Evolutionary conservation across 2,797 vertebrate species (phyloP), one percentile per base, ranked within the genome.

Genomic region (Antennarius maculatus): DNA sequence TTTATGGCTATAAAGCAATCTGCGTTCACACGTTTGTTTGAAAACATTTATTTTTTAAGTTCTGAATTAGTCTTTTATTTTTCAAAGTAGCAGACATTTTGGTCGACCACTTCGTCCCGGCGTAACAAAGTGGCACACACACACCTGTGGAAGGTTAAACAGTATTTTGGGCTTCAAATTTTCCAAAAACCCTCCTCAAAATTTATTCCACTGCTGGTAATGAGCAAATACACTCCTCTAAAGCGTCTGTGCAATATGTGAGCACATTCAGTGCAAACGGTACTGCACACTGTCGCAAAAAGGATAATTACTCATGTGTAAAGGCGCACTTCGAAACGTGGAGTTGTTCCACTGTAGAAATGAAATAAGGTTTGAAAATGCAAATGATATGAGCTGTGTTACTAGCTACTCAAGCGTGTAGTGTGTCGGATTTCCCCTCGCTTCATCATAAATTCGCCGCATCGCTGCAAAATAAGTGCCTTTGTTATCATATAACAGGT

Each of bases 401-500:
- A 9, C 14, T 43, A 16, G 7, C n/a, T 54, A 42, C 23, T 6
- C 18, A 54, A 42, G 61, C 23, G 23, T 23, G 23, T 65, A 3
- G 71, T 43, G 72, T 48, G 60, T 15, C 17, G 62, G 34, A 6
- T 28, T 57, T 47, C 5, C 37, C 27, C 1, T 58, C 28, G 37
- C 31, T 6, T 6, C 15, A 10, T 42, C 28, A 11, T 52, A 9
- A 41, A 6, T 45, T 59, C 29, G 47, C 52, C 17, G 60, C 71
- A 70, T 53, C 29, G 63, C 76, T 68, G 71, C 70, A 53, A 76
- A 55, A 43, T 54, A 77, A 64, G 73, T 76, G 85, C 51, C 81
- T 84, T 89, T 88, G 89, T 90, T 89, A 73, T 81, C 75, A 72
- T 83, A 76, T 66, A 48, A 73, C 57, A 55, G 66, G 56, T 64